Conservation (phyloP, 2,797 vertebrate genomes). For the Lutjanus argentimaculatus region DNA sequence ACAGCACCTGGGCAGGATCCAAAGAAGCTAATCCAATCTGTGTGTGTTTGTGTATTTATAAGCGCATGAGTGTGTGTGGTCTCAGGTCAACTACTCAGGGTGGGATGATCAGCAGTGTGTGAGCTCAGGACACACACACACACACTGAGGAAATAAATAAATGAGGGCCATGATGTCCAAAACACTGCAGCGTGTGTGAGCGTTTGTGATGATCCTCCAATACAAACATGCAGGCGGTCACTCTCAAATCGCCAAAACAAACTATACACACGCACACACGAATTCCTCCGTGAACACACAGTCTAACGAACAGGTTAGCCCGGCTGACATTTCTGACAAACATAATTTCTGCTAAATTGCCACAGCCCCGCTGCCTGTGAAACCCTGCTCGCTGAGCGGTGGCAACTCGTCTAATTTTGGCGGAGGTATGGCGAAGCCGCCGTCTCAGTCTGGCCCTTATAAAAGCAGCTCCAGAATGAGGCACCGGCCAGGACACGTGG, state of each 20-base stretch:
- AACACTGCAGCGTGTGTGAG: not conserved
- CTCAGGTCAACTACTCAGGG: constrained; percentile 51
- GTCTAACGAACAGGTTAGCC: constrained; percentile 26
- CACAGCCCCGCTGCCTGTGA: constrained; percentile 44
- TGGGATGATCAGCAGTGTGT: constrained; percentile 38
- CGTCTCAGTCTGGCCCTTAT: constrained; percentile 38
- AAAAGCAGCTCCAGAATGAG: constrained; percentile 64
- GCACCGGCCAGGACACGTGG: constrained; percentile 38
- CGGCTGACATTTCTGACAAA: constrained; percentile 29
- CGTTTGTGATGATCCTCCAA: constrained; percentile 12
- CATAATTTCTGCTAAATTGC: constrained; percentile 38
- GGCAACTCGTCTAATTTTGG: constrained; percentile 68
- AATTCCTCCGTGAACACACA: constrained; percentile 13
- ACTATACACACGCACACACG: not conserved
- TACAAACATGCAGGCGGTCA: constrained; percentile 27
- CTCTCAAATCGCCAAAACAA: constrained; percentile 21
- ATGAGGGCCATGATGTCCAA: constrained; percentile 13
- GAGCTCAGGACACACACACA: constrained; percentile 54
- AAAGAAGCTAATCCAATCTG: constrained; percentile 59
- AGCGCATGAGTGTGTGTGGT: constrained; percentile 59
- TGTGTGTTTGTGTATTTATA: constrained; percentile 30
- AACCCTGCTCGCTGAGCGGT: constrained; percentile 27
- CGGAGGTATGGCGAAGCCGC: constrained; percentile 42
- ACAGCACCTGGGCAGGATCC: constrained; percentile 57
- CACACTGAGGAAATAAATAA: constrained; percentile 31